Percentiles rank a stretch among this genome's conserved stretches.
These are phyloP conservation scores for Druceiella hillmani DNA, from an alignment of 2,888 invertebrate genomes.

Conservation along the genomic window DNA sequence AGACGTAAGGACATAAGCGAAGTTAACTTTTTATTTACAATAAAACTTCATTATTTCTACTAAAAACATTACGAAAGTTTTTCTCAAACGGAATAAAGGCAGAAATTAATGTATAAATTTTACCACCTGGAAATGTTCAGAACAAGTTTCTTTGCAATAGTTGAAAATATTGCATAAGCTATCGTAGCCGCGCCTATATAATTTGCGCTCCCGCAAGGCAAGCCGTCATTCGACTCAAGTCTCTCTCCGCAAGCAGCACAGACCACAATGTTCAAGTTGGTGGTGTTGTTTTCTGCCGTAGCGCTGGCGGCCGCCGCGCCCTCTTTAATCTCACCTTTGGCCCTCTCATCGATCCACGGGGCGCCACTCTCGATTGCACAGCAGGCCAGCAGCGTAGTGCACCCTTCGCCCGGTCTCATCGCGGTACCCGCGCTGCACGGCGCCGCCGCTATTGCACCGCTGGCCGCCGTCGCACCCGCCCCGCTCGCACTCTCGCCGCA, in stretches of 20 bases:
- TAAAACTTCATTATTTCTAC: too few relatives aligned
- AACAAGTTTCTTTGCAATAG: too few relatives aligned
- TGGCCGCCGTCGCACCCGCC: slow-evolving; percentile 22
- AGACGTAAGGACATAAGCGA: too few relatives aligned
- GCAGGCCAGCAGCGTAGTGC: slow-evolving; percentile 24
- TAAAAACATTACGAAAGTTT: too few relatives aligned
- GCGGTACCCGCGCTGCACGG: slow-evolving; percentile 28
- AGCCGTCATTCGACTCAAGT: too few relatives aligned
- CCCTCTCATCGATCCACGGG: slow-evolving; percentile 45
- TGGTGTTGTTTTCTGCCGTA: slow-evolving; percentile 58
- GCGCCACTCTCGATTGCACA: slow-evolving; percentile 29
- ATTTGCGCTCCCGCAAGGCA: too few relatives aligned
- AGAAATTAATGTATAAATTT: too few relatives aligned
- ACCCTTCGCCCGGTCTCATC: slow-evolving; percentile 25
- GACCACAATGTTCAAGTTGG: slow-evolving; percentile 49
- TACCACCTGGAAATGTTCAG: too few relatives aligned
- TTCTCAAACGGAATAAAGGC: too few relatives aligned
- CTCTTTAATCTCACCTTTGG: slow-evolving; percentile 39
- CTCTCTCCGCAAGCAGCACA: slow-evolving; percentile 36
- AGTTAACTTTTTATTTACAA: too few relatives aligned
- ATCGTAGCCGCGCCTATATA: too few relatives aligned
- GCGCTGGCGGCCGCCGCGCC: slow-evolving; percentile 53
- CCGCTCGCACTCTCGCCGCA: slow-evolving; percentile 22
- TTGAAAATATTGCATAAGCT: too few relatives aligned
- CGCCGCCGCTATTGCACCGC: slow-evolving; percentile 14